Conservation (phyloP, 2,888 invertebrate genomes). For the Miltochrista miniata region DNA sequence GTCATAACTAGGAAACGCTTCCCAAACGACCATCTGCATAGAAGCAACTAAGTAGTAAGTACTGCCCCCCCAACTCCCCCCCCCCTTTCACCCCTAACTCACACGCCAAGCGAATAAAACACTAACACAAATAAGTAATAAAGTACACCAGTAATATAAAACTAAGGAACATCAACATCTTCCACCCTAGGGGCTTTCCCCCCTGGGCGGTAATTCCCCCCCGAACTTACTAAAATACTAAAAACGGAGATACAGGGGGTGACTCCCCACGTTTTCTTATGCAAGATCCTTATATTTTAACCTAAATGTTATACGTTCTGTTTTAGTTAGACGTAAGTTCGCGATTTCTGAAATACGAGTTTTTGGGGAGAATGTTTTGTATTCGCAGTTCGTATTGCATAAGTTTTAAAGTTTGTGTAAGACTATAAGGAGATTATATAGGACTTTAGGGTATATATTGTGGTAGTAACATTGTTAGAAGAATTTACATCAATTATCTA, state of each 20-base stretch:
- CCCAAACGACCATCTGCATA: slow-evolving; percentile 74
- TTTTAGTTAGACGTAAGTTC: slow-evolving; percentile 34
- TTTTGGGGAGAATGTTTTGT: slow-evolving; percentile 23
- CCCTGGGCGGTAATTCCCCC: slow-evolving; percentile 73
- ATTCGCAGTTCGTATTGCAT: background rate
- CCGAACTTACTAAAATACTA: slow-evolving; percentile 84
- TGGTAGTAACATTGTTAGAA: no score
- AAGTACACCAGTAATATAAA: slow-evolving; percentile 83
- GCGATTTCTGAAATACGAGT: slow-evolving; percentile 35
- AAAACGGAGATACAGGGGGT: slow-evolving; percentile 81
- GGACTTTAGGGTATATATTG: slow-evolving; percentile 3
- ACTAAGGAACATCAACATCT: slow-evolving; percentile 84
- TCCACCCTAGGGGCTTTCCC: slow-evolving; percentile 45
- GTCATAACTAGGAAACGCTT: slow-evolving; percentile 44
- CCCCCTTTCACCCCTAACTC: slow-evolving; percentile 50
- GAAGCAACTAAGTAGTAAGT: slow-evolving; percentile 52
- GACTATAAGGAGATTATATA: no score
- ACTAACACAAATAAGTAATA: slow-evolving; percentile 80
- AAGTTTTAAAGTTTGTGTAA: background rate
- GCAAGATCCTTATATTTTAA: slow-evolving; percentile 83
- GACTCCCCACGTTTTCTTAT: slow-evolving; percentile 77
- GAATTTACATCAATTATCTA: no score
- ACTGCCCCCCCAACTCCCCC: slow-evolving; percentile 47
- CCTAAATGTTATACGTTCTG: slow-evolving; percentile 70
- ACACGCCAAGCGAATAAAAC: slow-evolving; percentile 53